Percentiles rank a stretch among this genome's conserved stretches.
Conservation (phyloP, 2,888 invertebrate genomes). For the Apocheima hispidaria region DNA sequence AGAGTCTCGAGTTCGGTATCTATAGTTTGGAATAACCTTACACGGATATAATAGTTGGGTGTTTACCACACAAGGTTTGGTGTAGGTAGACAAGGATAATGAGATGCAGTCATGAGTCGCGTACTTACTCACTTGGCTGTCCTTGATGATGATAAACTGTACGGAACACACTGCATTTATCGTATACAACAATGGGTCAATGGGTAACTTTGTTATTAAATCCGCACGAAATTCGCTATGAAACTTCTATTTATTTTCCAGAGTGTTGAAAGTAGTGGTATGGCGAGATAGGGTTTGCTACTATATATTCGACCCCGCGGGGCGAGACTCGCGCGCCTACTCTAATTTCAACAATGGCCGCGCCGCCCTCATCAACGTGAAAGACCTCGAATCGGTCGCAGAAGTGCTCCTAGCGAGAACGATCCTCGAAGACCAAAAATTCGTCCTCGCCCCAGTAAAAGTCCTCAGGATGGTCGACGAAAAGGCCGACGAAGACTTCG, state of each 20-base stretch:
- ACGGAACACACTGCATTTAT: neutral
- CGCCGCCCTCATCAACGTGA: constrained; percentile 85
- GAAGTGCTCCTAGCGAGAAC: constrained; percentile 82
- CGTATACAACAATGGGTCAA: neutral
- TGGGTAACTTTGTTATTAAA: no score
- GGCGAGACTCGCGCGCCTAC: constrained; percentile 82
- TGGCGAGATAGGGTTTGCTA: constrained; percentile 87
- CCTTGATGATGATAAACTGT: no score
- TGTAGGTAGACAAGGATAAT: no score
- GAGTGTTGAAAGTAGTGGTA: constrained; percentile 80
- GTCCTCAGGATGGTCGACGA: constrained; percentile 78
- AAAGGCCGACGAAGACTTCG: constrained; percentile 76
- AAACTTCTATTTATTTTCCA: constrained; percentile 41
- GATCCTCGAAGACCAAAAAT: constrained; percentile 80
- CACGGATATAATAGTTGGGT: no score
- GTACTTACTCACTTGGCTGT: no score
- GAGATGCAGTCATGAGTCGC: no score
- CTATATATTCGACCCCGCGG: constrained; percentile 88
- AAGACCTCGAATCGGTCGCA: constrained; percentile 78
- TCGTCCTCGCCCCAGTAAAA: constrained; percentile 78
- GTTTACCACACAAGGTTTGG: no score
- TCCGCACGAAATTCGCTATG: neutral
- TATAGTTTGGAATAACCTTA: no score
- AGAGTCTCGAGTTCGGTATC: no score
- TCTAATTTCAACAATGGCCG: constrained; percentile 80